Evolutionary conservation across 1,140 invertebrate species (phyloP).

Genomic region (Samia ricini): DNA sequence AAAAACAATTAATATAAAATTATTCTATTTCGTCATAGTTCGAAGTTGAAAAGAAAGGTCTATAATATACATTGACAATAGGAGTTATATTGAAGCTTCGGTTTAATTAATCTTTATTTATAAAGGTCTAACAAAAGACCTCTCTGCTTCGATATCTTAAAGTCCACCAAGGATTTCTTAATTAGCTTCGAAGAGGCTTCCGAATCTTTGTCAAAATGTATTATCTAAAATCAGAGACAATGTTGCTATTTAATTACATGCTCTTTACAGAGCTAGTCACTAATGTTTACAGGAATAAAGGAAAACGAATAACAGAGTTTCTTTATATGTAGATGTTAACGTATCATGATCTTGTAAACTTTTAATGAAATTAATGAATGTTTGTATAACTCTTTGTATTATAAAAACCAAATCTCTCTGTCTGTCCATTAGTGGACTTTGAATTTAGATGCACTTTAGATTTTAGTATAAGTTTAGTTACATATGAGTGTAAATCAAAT

Average conservation of each 20-base stretch:
- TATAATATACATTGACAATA: neutral
- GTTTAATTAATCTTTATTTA: conserved; percentile 9
- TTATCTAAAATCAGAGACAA: conserved; percentile 5
- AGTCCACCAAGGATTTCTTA: neutral
- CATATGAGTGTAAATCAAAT: too few species aligned
- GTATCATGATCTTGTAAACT: too few species aligned
- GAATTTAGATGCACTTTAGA: too few species aligned
- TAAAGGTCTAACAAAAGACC: conserved; percentile 4
- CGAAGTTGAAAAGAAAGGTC: neutral
- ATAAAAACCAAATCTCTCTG: too few species aligned
- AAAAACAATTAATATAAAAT: neutral
- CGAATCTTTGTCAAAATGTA: neutral
- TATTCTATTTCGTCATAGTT: neutral
- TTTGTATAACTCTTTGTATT: too few species aligned
- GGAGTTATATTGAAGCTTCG: neutral
- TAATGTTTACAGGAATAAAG: neutral
- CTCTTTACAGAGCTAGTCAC: neutral
- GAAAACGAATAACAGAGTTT: neutral
- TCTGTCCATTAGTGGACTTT: too few species aligned
- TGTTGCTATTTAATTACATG: neutral
- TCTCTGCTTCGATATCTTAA: neutral
- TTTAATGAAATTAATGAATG: too few species aligned
- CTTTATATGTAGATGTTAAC: neutral
- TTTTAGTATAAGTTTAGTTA: too few species aligned
- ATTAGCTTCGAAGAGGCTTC: conserved; percentile 9